Percentiles rank a stretch among this genome's conserved stretches.
Evolutionary conservation across 1,140 invertebrate species (phyloP).

Genomic region (Drosophila simulans): DNA sequence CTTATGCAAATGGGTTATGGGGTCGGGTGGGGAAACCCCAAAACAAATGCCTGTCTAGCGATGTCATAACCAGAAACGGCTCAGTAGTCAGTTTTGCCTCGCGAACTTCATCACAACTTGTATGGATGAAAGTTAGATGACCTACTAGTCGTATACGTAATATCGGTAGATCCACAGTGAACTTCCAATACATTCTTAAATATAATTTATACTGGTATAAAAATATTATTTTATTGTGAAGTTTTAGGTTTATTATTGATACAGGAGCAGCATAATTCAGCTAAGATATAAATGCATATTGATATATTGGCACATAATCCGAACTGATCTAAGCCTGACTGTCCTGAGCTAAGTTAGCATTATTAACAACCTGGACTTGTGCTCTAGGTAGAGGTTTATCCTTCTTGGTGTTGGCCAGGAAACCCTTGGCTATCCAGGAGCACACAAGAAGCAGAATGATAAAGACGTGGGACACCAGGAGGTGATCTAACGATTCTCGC

Average conservation of each 20-base stretch:
- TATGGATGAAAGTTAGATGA: background rate
- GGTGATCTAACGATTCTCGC: slow-evolving; percentile 87
- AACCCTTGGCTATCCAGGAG: slow-evolving; percentile 17
- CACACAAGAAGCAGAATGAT: slow-evolving; percentile 15
- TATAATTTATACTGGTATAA: too few species aligned
- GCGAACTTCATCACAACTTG: slow-evolving; percentile 2
- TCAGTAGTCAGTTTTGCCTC: slow-evolving; percentile 10
- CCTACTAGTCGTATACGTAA: background rate
- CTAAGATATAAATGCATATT: background rate
- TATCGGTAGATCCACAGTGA: background rate
- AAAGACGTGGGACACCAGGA: slow-evolving; percentile 28
- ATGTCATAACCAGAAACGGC: slow-evolving; percentile 5
- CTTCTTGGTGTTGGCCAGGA: slow-evolving; percentile 9
- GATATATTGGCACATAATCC: background rate
- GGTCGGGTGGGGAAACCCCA: background rate
- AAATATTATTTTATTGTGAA: background rate
- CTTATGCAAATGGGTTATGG: slow-evolving; percentile 2
- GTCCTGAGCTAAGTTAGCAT: background rate
- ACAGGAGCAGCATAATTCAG: background rate
- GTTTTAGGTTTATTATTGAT: too few species aligned
- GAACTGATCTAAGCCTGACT: slow-evolving; percentile 6
- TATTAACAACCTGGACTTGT: background rate
- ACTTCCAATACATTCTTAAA: background rate
- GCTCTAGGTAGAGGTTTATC: background rate
- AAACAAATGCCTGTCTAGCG: background rate